A percentile compares a stretch with the other conserved stretches of the same genome.
phyloP scores from a whole-genome alignment of 2,113 vertebrate genomes.

The Rallus limicola region DNA sequence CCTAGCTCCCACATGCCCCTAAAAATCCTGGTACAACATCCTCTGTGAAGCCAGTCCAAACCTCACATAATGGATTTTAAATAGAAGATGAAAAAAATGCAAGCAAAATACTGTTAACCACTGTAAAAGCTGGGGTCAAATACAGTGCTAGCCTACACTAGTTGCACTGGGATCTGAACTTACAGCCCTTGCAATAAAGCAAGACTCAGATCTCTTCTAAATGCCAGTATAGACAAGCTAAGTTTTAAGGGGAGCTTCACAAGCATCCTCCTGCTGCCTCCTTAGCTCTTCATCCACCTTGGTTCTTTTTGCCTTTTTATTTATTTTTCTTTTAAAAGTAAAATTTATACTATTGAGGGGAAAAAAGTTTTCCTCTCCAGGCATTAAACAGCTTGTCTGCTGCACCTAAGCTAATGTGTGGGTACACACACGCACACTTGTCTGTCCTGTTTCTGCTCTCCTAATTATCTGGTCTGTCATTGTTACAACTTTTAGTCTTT shows the following conservation, averaged over 20 bases:
- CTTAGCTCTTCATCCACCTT: background rate
- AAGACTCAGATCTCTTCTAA: background rate
- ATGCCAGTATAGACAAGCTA: background rate
- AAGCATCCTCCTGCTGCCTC: background rate
- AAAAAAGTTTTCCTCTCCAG: background rate
- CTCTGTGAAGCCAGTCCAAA: background rate
- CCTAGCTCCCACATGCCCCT: background rate
- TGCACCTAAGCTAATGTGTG: background rate
- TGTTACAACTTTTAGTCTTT: background rate
- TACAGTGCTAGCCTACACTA: background rate
- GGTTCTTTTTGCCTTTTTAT: background rate
- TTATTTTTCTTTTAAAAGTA: background rate
- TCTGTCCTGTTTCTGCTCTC: background rate
- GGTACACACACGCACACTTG: accelerated
- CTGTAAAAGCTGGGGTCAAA: background rate
- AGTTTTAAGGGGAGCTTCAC: background rate
- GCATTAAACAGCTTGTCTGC: background rate
- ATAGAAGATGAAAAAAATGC: background rate
- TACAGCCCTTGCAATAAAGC: background rate
- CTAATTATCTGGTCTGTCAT: background rate
- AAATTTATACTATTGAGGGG: no score
- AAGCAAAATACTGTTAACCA: background rate
- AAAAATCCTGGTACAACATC: background rate
- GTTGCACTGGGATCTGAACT: background rate
- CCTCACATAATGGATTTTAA: background rate